These are phyloP conservation scores for Carposina sasakii DNA, from an alignment of 1,140 invertebrate genomes.

Conservation along the genomic window DNA sequence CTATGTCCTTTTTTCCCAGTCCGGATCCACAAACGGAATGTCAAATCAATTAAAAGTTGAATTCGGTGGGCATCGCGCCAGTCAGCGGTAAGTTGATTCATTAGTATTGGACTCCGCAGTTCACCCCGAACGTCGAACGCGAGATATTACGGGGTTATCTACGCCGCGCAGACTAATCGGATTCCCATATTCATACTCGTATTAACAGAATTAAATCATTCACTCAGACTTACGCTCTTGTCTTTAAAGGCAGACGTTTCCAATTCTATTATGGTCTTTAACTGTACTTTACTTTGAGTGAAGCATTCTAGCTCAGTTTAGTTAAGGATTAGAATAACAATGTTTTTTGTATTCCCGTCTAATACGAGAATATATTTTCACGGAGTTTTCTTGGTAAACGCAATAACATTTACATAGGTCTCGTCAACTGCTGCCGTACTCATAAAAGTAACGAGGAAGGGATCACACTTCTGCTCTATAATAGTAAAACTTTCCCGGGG, in stretches of 20 bases:
- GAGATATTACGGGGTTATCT: conserved; percentile 35
- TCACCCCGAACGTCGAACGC: conserved; percentile 14
- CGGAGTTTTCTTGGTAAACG: conserved; percentile 33
- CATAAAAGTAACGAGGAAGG: conserved; percentile 48
- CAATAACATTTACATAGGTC: conserved; percentile 53
- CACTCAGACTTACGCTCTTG: no score
- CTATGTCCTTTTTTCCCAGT: no score
- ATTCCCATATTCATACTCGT: conserved; percentile 29
- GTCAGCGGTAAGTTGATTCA: conserved; percentile 41
- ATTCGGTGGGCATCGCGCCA: conserved; percentile 46
- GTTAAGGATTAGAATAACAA: no score
- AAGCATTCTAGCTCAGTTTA: neutral
- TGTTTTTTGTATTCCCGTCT: conserved; percentile 9
- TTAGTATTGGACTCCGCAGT: conserved; percentile 30
- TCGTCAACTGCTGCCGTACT: conserved; percentile 35
- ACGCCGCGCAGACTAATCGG: conserved; percentile 30
- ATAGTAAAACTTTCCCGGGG: conserved; percentile 38
- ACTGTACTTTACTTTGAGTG: neutral
- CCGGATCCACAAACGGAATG: neutral
- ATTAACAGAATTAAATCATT: conserved; percentile 15
- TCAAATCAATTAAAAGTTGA: conserved; percentile 16
- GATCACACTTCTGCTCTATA: conserved; percentile 38
- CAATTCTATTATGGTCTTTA: conserved; percentile 6
- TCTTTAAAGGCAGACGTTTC: no score
- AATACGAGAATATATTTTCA: conserved; percentile 4